phyloP scores from a whole-genome alignment of 2,797 vertebrate genomes.

The Melanotaenia parkinsoni region DNA sequence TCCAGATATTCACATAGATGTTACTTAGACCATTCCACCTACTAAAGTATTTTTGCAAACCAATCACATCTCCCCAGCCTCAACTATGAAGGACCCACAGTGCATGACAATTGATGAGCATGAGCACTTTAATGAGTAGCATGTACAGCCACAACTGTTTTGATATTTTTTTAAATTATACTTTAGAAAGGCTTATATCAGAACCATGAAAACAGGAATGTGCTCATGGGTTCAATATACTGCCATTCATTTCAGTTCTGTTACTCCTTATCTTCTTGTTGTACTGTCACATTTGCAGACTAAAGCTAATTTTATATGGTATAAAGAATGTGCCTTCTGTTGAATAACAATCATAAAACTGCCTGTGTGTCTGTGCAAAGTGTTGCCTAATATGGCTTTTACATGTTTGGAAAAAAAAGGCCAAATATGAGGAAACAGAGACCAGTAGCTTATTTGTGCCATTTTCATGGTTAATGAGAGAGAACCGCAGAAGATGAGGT shows the following conservation, averaged over 20 bases:
- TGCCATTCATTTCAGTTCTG: too few species aligned
- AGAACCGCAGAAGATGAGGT: slow-evolving; percentile 31
- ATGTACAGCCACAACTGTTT: neutral
- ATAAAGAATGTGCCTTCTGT: neutral
- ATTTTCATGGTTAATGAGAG: slow-evolving; percentile 13
- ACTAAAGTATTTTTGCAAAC: neutral
- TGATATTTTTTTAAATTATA: neutral
- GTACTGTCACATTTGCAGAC: too few species aligned
- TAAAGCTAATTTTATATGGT: neutral
- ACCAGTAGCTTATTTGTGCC: slow-evolving; percentile 4
- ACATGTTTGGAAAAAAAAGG: neutral
- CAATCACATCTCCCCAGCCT: neutral
- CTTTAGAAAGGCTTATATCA: too few species aligned
- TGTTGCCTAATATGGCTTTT: neutral
- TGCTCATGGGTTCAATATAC: too few species aligned
- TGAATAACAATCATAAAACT: neutral
- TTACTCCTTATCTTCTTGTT: too few species aligned
- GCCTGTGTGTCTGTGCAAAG: neutral
- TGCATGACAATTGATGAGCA: too few species aligned
- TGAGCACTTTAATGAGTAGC: neutral
- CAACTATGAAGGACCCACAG: neutral
- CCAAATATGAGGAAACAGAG: slow-evolving; percentile 6
- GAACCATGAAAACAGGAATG: too few species aligned
- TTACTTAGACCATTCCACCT: neutral
- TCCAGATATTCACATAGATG: neutral